phyloP scores from a whole-genome alignment of 2,888 invertebrate species.

The Diarsia brunnea region DNA sequence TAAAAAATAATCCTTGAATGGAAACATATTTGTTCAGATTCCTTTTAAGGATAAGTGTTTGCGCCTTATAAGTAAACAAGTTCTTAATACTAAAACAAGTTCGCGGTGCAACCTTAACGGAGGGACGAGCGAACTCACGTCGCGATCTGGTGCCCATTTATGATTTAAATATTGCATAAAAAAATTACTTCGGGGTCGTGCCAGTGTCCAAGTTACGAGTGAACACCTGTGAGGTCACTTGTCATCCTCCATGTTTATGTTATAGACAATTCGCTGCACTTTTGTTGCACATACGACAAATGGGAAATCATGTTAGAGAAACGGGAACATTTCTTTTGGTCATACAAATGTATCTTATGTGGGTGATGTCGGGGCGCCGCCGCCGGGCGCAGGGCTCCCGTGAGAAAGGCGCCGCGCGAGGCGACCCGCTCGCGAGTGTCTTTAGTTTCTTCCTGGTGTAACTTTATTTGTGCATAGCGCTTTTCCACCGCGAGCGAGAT shows the following conservation, averaged over 20 bases:
- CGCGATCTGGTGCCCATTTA: constrained; percentile 72
- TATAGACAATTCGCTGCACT: constrained; percentile 75
- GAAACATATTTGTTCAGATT: constrained; percentile 81
- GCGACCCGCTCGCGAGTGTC: constrained; percentile 75
- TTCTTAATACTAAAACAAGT: constrained; percentile 81
- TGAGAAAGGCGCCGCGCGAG: constrained; percentile 67
- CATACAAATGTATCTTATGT: constrained; percentile 62
- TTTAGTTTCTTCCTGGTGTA: constrained; percentile 84
- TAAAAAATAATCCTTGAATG: constrained; percentile 84
- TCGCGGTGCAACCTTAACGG: constrained; percentile 86
- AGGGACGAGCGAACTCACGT: constrained; percentile 79
- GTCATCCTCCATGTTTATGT: constrained; percentile 65
- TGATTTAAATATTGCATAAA: constrained; percentile 75
- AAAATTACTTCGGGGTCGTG: constrained; percentile 69
- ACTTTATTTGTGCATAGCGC: constrained; percentile 89
- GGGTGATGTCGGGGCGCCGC: constrained; percentile 50
- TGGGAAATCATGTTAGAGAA: constrained; percentile 29
- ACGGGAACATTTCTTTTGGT: constrained; percentile 14
- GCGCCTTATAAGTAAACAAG: constrained; percentile 88
- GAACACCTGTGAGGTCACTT: constrained; percentile 71
- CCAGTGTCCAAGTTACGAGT: constrained; percentile 47
- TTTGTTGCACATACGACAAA: constrained; percentile 40
- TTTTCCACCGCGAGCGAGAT: constrained; percentile 85
- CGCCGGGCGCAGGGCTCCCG: constrained; percentile 44
- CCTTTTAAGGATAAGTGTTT: constrained; percentile 82